These are phyloP conservation scores for Mastigias papua DNA, from an alignment of 30 jellyfish, hydroid and myxozoan genomes.

Conservation along the genomic window DNA sequence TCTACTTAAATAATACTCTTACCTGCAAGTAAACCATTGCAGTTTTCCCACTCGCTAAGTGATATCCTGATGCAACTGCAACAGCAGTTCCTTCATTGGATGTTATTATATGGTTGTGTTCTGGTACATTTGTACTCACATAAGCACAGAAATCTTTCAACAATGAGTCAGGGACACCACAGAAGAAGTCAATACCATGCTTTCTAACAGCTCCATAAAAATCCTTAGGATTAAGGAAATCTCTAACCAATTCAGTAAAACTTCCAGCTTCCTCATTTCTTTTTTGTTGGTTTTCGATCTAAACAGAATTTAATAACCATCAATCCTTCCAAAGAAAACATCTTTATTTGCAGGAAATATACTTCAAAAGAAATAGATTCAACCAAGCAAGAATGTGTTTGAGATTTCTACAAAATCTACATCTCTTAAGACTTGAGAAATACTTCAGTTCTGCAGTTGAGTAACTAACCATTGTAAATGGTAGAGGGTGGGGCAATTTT, in stretches of 20 bases:
- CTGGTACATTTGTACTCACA: conserved; percentile 91
- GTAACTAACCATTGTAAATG: too few species aligned
- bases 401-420: too few species aligned
- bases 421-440: too few species aligned
- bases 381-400: too few species aligned
- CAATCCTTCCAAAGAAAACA: too few species aligned
- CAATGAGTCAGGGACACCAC: conserved; percentile 99
- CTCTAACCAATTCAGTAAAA: conserved; percentile 93
- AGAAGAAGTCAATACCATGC: conserved; percentile 94
- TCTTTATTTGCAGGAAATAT: too few species aligned
- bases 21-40: conserved; percentile 98
- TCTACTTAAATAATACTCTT: neutral
- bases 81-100: conserved; percentile 98
- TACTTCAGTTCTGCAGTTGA: too few species aligned
- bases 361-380: too few species aligned
- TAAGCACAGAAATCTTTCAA: conserved; percentile 97
- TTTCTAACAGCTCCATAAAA: conserved; percentile 93
- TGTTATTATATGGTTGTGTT: conserved; percentile 82
- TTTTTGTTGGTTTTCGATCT: conserved; percentile 83
- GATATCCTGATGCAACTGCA: conserved; percentile 99
- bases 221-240: conserved; percentile 92
- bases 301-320: neutral
- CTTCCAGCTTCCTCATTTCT: conserved; percentile 98
- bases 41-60: conserved; percentile 94
- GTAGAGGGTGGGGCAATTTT: too few species aligned